Base-by-base conservation (phyloP, 2,797 vertebrate species). In the Emydoidea blandingii region DNA sequence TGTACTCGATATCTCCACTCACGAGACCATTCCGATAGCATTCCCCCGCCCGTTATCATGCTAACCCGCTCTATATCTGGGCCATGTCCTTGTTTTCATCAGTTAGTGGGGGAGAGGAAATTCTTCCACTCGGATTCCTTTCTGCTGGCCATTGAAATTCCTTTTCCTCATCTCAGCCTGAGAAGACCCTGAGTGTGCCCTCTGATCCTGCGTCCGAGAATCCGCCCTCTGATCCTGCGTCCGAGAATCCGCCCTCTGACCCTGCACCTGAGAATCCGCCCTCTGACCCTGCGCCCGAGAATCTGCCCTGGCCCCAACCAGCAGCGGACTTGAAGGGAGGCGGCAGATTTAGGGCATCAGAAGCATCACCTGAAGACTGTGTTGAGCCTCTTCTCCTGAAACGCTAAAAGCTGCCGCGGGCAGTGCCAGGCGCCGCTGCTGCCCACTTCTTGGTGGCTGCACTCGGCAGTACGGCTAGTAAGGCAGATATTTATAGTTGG, bases 131-230 rank as follows among this genome's bases (percentile, higher is more conserved):
- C 79, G 87, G 91, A 83, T 88, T 76, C 89, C 78, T 59, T 50
- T 89, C 95, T 2, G 0, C 87, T 0, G 27, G 91, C 96, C 96
- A 96, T 94, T 98, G 97, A 98, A 98, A 98, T 15, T 21, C 95
- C 79, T 98, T 98, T 98, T 98, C 98, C 98, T 98, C 98, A 4
- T 93, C 98, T 95, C 87, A 98, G 98, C 98, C 98, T 6, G 4
- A 98, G 98, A 98, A 97, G 98, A 98, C 94, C 84, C 98, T 34
- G 79, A 96, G 89, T 0, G 96, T 92, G 86, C 95, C 97, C 95
- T 96, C 96, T 97, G 96, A 47, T 10, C 47, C 47, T 47, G 47
- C 47, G 9, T 3, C 47, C 47, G 47, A 47, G 44, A 47, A 47
- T 47, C 44, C 8, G 44, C 44, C 44, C 44, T 47, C 44, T 47